Percentiles rank a stretch among this genome's conserved stretches.
Conservation (phyloP, 2,888 invertebrate species). For the Hydroisotoma schaefferi region DNA sequence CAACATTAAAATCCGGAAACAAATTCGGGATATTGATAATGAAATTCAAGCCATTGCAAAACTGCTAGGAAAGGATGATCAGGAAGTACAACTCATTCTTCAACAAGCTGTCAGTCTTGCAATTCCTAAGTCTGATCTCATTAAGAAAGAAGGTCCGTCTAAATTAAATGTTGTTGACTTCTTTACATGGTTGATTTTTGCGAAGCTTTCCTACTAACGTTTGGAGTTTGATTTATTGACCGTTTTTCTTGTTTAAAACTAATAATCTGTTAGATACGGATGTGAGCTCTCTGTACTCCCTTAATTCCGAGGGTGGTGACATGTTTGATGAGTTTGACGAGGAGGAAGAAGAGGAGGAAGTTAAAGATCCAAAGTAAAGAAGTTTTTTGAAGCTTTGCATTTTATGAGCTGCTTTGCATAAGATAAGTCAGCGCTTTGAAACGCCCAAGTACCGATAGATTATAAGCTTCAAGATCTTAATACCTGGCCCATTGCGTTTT, state of each 20-base stretch:
- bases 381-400: neutral
- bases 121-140: conserved; percentile 45
- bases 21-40: conserved; percentile 77
- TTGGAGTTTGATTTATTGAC: neutral
- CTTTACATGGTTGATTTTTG: neutral
- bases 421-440: too few relatives aligned
- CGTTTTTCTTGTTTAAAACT: neutral
- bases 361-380: conserved; percentile 28
- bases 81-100: conserved; percentile 35
- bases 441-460: too few relatives aligned
- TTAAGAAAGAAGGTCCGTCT: conserved; percentile 44
- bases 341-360: conserved; percentile 22
- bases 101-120: conserved; percentile 42
- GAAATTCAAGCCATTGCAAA: conserved; percentile 61
- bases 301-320: conserved; percentile 54
- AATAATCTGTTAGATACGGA: conserved; percentile 52
- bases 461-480: too few relatives aligned
- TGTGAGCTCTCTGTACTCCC: conserved; percentile 57
- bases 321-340: conserved; percentile 51
- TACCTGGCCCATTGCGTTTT: too few relatives aligned
- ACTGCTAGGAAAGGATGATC: conserved; percentile 45
- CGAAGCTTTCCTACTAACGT: neutral
- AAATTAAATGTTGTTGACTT: neutral
- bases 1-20: conserved; percentile 77
- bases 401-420: too few relatives aligned